Evolutionary conservation across 2,888 invertebrate species (phyloP).

Genomic region (Fragum fragum): DNA sequence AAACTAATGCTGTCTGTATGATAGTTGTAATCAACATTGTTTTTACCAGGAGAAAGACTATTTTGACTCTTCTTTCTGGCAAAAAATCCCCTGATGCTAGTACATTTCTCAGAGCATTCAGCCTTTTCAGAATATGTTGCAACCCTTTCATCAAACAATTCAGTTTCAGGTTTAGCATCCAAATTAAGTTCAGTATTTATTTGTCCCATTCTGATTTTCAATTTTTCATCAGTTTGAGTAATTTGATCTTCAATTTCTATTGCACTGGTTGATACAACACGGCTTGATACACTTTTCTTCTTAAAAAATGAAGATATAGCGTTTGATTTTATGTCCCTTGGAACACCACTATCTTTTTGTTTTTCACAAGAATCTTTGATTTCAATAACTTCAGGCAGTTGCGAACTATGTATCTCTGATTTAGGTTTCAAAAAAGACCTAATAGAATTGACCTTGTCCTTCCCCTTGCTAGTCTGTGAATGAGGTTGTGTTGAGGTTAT

Average conservation of each 20-base stretch:
- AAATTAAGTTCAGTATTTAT: too few species aligned
- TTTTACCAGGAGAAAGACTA: background rate
- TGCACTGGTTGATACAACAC: background rate
- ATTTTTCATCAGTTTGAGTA: background rate
- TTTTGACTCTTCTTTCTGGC: conserved; percentile 9
- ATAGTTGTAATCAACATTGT: too few species aligned
- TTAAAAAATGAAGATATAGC: conserved; percentile 7
- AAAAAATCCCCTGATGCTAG: conserved; percentile 20
- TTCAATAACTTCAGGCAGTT: background rate
- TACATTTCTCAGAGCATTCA: background rate
- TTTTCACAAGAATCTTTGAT: background rate
- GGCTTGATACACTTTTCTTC: background rate
- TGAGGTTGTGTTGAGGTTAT: background rate
- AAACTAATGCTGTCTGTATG: too few species aligned
- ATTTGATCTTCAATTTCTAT: background rate
- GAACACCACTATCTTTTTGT: background rate
- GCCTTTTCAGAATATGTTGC: background rate
- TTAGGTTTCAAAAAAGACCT: conserved; percentile 33
- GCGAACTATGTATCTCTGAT: background rate
- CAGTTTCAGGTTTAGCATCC: background rate
- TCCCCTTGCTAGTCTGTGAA: background rate
- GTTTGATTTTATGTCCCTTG: background rate
- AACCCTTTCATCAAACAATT: background rate
- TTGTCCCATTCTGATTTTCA: background rate
- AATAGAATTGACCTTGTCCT: conserved; percentile 16